Evolutionary conservation across 2,797 vertebrate genomes (phyloP), one percentile per base, ranked within the genome.

Genomic region (Malacoraja senta): DNA sequence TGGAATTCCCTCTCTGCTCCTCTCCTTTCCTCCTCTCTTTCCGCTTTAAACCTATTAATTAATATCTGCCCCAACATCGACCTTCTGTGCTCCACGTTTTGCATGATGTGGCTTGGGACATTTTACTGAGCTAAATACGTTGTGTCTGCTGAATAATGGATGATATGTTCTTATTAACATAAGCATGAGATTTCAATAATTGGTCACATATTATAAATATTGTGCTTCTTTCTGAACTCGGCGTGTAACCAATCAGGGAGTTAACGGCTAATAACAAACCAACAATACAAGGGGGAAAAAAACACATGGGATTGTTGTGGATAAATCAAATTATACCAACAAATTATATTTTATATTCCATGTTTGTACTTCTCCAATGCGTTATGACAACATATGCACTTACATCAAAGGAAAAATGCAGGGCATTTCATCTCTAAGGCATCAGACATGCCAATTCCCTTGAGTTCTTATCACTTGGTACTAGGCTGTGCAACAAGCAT

Each of bases 401-500:
- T 35, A 32, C 35, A 68, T 88, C n/a, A 88, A 68, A 88, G 68
- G 61, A 32, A 35, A 88, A 88, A 68, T 63, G 17, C 63, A 88
- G 84, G 35, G 61, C 84, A n/a, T 63, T 63, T 63, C 58, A 86
- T 63, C 83, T 63, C 83, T 63, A 17, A 63, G 58, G 35, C 61
- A 35, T 88, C 61, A 88, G 84, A 68, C 61, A 68, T 68, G 32
- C 68, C n/a, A 88, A 68, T 88, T 88, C 63, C 61, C 84, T 1
- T 0, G 84, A 10, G 63, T 8, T 68, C 84, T 68, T 68, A 35
- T 63, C 84, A 88, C 35, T 88, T 88, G n/a, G 15, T 68, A n/a
- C 63, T 88, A n/a, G 19, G 63, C 65, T 88, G n/a, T 88, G 84
- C 61, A 88, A 68, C 84, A 88, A 68, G 61, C 63, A 68, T 88